phyloP scores from a whole-genome alignment of 2,888 invertebrate genomes.

The Macrosiphum euphorbiae region DNA sequence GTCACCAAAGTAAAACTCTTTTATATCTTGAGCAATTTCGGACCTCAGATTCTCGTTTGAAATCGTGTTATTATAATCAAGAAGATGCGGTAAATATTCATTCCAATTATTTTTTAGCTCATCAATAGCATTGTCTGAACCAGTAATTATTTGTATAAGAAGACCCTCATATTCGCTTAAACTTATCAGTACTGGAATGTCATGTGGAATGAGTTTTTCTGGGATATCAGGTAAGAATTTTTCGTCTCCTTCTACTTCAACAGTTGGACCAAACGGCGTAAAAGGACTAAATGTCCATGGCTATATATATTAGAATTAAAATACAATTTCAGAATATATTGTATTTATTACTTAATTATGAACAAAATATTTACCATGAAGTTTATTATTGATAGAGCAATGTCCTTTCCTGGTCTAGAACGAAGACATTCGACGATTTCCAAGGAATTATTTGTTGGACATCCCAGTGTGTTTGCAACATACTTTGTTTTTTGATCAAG shows the following conservation, averaged over 20 bases:
- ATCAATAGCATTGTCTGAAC: too few species aligned
- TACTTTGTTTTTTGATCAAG: constrained; percentile 74
- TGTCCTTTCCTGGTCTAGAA: constrained; percentile 73
- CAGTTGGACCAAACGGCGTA: constrained; percentile 81
- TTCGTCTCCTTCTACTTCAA: constrained; percentile 74
- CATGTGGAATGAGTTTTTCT: constrained; percentile 75
- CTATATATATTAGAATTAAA: constrained; percentile 68
- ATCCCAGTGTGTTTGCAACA: constrained; percentile 76
- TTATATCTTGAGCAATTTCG: constrained; percentile 67
- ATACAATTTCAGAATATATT: constrained; percentile 59
- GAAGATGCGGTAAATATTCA: constrained; percentile 67
- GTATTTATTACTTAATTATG: background rate
- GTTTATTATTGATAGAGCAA: constrained; percentile 16
- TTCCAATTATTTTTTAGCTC: constrained; percentile 67
- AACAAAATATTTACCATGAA: constrained; percentile 48
- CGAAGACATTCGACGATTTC: constrained; percentile 79
- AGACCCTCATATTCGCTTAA: constrained; percentile 79
- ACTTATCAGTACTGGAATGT: constrained; percentile 79
- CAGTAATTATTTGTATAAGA: too few species aligned
- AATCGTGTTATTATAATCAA: constrained; percentile 68
- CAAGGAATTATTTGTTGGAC: constrained; percentile 73
- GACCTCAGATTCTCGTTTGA: too few species aligned
- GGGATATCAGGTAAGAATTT: constrained; percentile 80
- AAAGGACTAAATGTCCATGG: constrained; percentile 78
- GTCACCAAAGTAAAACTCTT: constrained; percentile 67